phyloP scores from a whole-genome alignment of 1,140 invertebrate genomes.

The Mylabris phalerata region DNA sequence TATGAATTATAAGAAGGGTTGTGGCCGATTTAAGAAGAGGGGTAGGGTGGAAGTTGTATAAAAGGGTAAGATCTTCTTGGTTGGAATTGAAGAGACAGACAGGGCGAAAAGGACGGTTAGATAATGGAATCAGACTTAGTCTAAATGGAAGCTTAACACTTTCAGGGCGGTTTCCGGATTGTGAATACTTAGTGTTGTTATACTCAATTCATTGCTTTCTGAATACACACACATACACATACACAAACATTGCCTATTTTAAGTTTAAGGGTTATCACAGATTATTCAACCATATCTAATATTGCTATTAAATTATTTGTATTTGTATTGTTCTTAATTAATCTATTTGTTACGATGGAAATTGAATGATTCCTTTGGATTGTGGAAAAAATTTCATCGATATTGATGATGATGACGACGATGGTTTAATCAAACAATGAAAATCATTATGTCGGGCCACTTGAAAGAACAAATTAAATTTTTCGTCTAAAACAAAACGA shows the following conservation, averaged over 20 bases:
- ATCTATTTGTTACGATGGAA: neutral
- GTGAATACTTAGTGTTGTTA: constrained; percentile 26
- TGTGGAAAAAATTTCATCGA: neutral
- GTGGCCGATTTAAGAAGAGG: constrained; percentile 3
- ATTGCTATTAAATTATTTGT: constrained; percentile 24
- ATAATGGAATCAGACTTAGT: constrained; percentile 39
- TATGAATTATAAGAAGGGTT: neutral
- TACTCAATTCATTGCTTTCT: constrained; percentile 36
- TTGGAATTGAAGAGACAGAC: constrained; percentile 3
- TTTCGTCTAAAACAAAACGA: constrained; percentile 13
- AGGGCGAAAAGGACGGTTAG: constrained; percentile 15
- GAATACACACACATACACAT: constrained; percentile 20
- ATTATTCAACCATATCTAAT: constrained; percentile 19
- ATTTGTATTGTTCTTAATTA: constrained; percentile 17
- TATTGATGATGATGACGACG: constrained; percentile 1
- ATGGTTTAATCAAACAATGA: neutral
- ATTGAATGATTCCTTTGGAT: neutral
- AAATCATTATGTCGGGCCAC: constrained; percentile 18
- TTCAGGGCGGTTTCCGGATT: constrained; percentile 35
- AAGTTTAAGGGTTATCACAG: constrained; percentile 11
- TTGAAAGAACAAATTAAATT: constrained; percentile 23
- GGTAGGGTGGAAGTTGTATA: constrained; percentile 8
- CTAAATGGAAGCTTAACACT: constrained; percentile 39
- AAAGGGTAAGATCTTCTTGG: constrained; percentile 31
- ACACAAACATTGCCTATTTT: constrained; percentile 28